A percentile compares a stretch with the other conserved stretches of the same genome.
phyloP scores from a whole-genome alignment of 2,113 vertebrate genomes.

The Pseudonaja textilis region DNA sequence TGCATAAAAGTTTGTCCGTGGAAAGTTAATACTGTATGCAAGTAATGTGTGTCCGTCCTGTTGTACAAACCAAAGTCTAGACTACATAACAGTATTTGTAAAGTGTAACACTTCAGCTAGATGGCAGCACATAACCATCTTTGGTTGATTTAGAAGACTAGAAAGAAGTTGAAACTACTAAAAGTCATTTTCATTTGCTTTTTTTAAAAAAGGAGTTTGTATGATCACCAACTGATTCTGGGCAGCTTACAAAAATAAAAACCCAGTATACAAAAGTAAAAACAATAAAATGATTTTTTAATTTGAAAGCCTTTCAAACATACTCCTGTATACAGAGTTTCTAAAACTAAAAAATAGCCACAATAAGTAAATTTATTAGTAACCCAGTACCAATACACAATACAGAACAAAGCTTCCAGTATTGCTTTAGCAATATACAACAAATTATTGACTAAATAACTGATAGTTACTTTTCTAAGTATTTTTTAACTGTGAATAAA shows the following conservation, averaged over 20 bases:
- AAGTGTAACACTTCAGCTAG: background rate
- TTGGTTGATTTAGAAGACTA: background rate
- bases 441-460: background rate
- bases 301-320: background rate
- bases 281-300: background rate
- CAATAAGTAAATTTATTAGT: background rate
- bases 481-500: background rate
- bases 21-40: background rate
- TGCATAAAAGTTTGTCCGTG: background rate
- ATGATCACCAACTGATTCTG: background rate
- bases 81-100: background rate
- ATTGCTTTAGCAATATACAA: background rate
- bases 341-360: background rate
- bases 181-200: background rate
- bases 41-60: background rate
- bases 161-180: background rate
- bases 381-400: background rate
- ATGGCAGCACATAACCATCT: background rate
- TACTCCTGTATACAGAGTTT: background rate
- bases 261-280: background rate
- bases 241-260: background rate
- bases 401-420: background rate
- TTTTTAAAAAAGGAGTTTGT: background rate
- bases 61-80: background rate
- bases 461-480: background rate